phyloP scores from a whole-genome alignment of 1,140 invertebrate genomes.

The Calliphora vicina region DNA sequence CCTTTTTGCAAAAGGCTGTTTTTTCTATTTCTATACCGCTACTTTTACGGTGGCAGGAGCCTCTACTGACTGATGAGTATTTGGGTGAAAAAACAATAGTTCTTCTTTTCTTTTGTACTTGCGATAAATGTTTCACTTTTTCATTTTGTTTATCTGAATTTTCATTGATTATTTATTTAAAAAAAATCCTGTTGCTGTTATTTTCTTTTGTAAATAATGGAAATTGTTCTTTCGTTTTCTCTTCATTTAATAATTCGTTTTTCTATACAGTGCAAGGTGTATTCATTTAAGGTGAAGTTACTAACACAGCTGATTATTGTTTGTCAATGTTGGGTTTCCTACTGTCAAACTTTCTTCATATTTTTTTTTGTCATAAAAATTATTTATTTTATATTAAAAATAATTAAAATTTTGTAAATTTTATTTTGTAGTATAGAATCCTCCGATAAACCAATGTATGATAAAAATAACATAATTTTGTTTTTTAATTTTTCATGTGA shows the following conservation, averaged over 20 bases:
- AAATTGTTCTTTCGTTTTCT: not conserved
- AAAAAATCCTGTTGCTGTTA: not conserved
- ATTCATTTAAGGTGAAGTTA: no score
- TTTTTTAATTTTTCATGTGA: no score
- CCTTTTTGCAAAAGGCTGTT: not conserved
- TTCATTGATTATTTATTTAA: not conserved
- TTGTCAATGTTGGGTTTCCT: no score
- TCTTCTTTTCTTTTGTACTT: not conserved
- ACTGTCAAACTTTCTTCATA: no score
- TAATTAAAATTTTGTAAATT: no score
- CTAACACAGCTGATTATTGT: no score
- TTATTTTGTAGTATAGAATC: no score
- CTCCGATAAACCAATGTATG: no score
- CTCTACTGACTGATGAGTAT: not conserved
- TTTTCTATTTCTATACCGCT: not conserved
- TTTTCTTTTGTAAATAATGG: not conserved
- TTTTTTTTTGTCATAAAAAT: no score
- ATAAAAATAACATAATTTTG: no score
- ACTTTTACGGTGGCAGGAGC: not conserved
- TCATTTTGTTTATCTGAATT: not conserved
- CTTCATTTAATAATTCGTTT: not conserved
- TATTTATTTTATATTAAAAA: no score
- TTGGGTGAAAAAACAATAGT: not conserved
- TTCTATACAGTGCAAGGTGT: not conserved
- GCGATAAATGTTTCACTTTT: not conserved